Base-by-base conservation (phyloP, 1,140 invertebrate genomes). In the Drosophila pseudoobscura region DNA sequence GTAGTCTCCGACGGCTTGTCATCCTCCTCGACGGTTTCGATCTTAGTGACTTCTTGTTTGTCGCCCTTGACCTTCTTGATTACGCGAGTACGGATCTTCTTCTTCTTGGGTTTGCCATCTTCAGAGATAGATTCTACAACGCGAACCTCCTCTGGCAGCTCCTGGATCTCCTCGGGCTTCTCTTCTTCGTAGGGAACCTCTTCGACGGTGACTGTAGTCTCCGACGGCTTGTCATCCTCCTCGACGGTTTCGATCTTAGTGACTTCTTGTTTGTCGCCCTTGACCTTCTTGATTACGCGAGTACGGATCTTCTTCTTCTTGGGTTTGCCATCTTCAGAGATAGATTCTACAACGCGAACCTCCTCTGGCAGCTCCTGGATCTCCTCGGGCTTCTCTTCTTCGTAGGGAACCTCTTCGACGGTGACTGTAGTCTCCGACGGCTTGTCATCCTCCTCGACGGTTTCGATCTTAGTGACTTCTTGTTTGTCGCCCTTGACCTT, bases 231-330 rank as follows among this genome's bases (percentile, higher is more conserved):
- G 15, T 52, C 50, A 9, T 52, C 50, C 29, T 52, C 50, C 9
- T 52, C 50, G 13, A 52, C 50, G 15, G 50, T 52, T 52, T 52
- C 50, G 24, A 52, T 52, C 29, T 52, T 52, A 29, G 50, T 52
- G 9, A 52, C 50, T 17, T 52, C 50, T 31, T 52, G 50, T 2
- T 52, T 52, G 15, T 52, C 50, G 6, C 50, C 50, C 50, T 52
- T 52, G 50, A 52, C 50, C 50, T 52, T 52, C 50, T 52, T 52
- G 50, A 52, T 52, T 1, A 52, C 50, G 1, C 50, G 50, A 35
- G 50, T 52, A 8, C 50, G 50, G 29, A 52, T 52, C 50, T 52
- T 52, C 50, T 52, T 52, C 29, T 52, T 52, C 50, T 52, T 52
- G 4, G 50, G 50, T 2, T 52, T 52, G 50, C 50, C 29, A 15